Base-by-base conservation (phyloP, 2,113 vertebrate species). In the Echinops telfairi region DNA sequence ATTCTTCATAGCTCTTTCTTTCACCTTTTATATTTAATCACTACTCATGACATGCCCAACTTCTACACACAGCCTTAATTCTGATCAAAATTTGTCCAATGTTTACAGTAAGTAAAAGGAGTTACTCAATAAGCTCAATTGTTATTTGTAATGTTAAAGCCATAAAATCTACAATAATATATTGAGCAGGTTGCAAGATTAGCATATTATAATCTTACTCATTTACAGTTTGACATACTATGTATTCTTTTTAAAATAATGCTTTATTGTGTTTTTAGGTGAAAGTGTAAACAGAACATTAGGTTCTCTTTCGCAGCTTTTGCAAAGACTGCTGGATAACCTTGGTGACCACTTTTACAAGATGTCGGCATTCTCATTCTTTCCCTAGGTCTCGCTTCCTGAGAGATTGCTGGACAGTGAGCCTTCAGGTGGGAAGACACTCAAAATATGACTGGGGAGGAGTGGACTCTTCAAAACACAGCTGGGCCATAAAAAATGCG, bases 21-120 rank as follows among this genome's bases (percentile, higher is more conserved):
- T 92, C 20, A 58, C 5, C 22, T 89, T 93, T 90, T 81, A 60
- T 40, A 85, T 92, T 66, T 47, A 76, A 17, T 88, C 31, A 76
- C 22, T 40, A 91, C 57, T 10, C 12, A 86, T 73, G 40, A 40
- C 36, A 88, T 73, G 19, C 17, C 23, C 25, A 82, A 89, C 36
- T 88, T 92, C 88, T 77, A 88, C 92, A 85, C 17, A 77, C 1
- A 81, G 36, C 0, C 29, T 93, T 91, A 76, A 43, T 88, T 90
- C 80, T 94, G 57, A 92, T 58, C 36, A 85, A 94, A 91, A 83
- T 2, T 71, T 78, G 1, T 10, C 81, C 9, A 47, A 29, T 16
- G 75, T 83, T 91, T 89, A 83, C 40, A 78, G 86, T 73, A 80
- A 15, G 83, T 15, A 19, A 25, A 82, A 76, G 10, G 40, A 6